Conservation (phyloP, 1,140 invertebrate species). For the Pinna nobilis region DNA sequence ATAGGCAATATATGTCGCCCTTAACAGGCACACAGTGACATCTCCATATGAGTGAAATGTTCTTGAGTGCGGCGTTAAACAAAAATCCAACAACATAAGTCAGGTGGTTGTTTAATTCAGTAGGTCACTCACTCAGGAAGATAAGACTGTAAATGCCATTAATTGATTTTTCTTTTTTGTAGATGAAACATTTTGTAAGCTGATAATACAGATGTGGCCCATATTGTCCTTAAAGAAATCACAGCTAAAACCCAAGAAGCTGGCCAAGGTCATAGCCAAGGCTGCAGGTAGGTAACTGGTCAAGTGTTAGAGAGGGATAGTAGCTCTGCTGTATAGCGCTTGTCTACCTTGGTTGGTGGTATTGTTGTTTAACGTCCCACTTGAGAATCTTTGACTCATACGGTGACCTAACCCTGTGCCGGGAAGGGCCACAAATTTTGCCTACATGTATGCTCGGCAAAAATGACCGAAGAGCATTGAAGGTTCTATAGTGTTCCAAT, state of each 20-base stretch:
- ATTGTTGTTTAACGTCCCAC: too few species aligned
- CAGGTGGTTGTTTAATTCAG: background rate
- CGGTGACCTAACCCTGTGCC: too few species aligned
- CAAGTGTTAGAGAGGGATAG: background rate
- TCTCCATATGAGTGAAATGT: background rate
- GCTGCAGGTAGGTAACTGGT: conserved; percentile 45
- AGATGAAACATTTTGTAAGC: conserved; percentile 54
- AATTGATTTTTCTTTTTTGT: conserved; percentile 11
- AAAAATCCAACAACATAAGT: too few species aligned
- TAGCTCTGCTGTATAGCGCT: too few species aligned
- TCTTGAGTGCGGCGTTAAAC: background rate
- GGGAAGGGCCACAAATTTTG: too few species aligned
- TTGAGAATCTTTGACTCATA: too few species aligned
- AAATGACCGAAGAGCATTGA: too few species aligned
- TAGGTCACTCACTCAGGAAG: background rate
- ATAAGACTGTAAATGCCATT: background rate
- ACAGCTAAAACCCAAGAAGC: conserved; percentile 52
- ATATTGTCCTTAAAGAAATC: conserved; percentile 57
- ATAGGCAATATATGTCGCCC: too few species aligned
- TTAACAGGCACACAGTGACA: background rate
- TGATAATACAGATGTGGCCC: conserved; percentile 62
- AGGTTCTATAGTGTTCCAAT: too few species aligned
- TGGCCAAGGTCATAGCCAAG: conserved; percentile 53
- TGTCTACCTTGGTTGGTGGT: too few species aligned
- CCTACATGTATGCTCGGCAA: too few species aligned